Evolutionary conservation across 2,113 vertebrate species (phyloP), one percentile per base, ranked within the genome.

Genomic region (Uria lomvia): DNA sequence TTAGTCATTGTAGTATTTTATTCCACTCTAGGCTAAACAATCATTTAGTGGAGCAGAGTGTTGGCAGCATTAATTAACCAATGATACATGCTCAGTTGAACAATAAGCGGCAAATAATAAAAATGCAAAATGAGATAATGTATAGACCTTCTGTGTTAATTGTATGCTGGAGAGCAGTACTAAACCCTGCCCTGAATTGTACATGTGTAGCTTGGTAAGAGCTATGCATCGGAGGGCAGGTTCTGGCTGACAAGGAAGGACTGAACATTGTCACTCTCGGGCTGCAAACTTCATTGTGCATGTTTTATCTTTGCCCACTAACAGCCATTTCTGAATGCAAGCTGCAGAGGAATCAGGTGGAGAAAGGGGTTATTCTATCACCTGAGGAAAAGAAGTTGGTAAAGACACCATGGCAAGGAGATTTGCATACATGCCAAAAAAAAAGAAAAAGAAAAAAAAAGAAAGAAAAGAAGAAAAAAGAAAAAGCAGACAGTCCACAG

Each of bases 31-130:
- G 95, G 92, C 97, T 97, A 97, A 98, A 97, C 96, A 97, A 90
- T 97, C 95, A 88, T 97, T 98, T 97, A 98, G 94, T 93, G 73
- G 92, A 97, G 92, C 42, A 73, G 78, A 86, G 34, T 73, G 89
- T 94, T 87, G 93, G 97, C 97, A 97, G 96, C 96, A 94, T 97
- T 97, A 97, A 98, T 98, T 98, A 98, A 86, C 96, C 95, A 96
- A 85, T 95, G 96, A 97, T 96, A 94, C 96, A 98, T 87, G 94
- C 97, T 96, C 96, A 94, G 94, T 63, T 96, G 92, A 96, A 97
- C 94, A 97, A 93, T 96, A 94, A 96, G 92, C 91, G 95, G 80
- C 73, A 94, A 94, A 93, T 91, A 84, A 86, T 86, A 88, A 90
- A 97, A 97, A 92, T 77, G 73, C 79, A 91, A 79, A 75, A 93